A percentile compares a stretch with the other conserved stretches of the same genome.
Conservation (phyloP, 2,888 invertebrate species). For the Pyrochroa serraticornis region DNA sequence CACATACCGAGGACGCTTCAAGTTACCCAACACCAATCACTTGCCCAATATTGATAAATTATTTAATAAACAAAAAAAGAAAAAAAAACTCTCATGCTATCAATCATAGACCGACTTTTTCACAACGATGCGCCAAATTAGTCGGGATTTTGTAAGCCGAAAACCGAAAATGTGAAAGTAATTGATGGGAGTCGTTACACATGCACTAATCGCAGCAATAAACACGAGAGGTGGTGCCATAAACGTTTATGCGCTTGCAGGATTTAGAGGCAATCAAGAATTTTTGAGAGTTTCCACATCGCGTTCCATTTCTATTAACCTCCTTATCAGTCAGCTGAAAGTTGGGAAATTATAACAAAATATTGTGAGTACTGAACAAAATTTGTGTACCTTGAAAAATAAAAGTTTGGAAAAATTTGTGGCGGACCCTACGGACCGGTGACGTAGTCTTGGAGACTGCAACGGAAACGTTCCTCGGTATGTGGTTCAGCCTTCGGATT, state of each 20-base stretch:
- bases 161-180: slow-evolving; percentile 23
- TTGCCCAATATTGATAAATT: slow-evolving; percentile 9
- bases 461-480: slow-evolving; percentile 29
- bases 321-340: no score
- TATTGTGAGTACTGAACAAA: no score
- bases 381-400: no score
- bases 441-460: background rate
- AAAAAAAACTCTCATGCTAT: background rate
- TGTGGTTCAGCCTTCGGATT: slow-evolving; percentile 41
- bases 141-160: slow-evolving; percentile 12
- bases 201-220: no score
- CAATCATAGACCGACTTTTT: slow-evolving; percentile 4
- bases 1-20: no score
- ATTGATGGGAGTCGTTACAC: slow-evolving; percentile 23
- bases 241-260: no score
- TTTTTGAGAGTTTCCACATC: slow-evolving; percentile 9
- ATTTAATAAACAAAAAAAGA: background rate
- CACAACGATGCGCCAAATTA: slow-evolving; percentile 11
- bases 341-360: no score
- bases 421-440: background rate
- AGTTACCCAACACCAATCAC: background rate
- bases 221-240: no score
- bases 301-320: no score
- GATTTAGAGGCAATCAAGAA: background rate
- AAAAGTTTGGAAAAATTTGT: no score